Evolutionary conservation across 2,113 vertebrate genomes (phyloP).

Genomic region (Loxodonta africana): DNA sequence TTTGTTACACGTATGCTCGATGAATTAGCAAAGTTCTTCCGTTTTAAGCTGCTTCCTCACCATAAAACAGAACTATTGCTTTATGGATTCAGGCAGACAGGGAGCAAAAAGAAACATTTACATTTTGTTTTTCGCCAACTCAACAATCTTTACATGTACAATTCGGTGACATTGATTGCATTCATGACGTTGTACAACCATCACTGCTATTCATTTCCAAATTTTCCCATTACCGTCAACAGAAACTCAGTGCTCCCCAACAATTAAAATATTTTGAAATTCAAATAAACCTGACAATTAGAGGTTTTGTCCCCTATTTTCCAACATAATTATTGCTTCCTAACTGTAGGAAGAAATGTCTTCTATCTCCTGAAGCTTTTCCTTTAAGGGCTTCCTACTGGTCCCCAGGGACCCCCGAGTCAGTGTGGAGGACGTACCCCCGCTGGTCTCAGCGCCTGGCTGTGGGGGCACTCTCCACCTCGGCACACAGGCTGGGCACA

Average conservation of each 20-base stretch:
- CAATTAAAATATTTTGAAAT: neutral
- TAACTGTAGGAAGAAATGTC: neutral
- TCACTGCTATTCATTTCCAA: too few relatives aligned
- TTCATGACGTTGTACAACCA: too few relatives aligned
- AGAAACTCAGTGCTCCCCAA: too few relatives aligned
- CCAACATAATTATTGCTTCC: neutral
- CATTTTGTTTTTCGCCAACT: too few relatives aligned
- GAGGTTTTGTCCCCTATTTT: neutral
- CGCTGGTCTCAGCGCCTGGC: neutral
- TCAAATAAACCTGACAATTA: neutral
- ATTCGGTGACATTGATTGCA: too few relatives aligned
- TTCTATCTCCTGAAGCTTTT: neutral
- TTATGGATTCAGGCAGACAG: neutral
- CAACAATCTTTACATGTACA: too few relatives aligned
- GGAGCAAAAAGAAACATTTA: neutral
- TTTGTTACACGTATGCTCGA: neutral
- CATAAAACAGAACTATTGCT: too few relatives aligned
- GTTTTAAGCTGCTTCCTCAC: neutral
- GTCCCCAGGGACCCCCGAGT: neutral
- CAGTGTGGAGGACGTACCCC: rapidly evolving
- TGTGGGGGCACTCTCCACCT: neutral
- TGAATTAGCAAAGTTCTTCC: neutral
- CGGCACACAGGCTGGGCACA: neutral
- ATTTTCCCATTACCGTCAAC: too few relatives aligned
- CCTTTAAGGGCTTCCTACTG: neutral